Evolutionary conservation across 2,113 vertebrate genomes (phyloP).

Genomic region (Pelecanus crispus): DNA sequence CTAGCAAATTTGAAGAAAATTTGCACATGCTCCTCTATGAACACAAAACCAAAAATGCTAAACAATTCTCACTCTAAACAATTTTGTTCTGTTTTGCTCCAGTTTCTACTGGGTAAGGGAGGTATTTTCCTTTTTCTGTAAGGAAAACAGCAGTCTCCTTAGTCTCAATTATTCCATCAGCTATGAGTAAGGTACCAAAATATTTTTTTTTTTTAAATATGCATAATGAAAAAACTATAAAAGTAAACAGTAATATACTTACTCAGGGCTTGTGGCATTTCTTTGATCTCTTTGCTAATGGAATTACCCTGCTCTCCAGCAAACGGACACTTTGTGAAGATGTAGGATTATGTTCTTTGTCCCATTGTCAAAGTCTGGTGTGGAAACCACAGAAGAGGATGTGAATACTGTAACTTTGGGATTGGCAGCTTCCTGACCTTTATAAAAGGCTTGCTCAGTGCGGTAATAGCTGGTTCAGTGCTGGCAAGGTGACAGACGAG

Average conservation of each 20-base stretch:
- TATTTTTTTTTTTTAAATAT: neutral
- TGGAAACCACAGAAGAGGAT: constrained; percentile 47
- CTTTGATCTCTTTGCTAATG: constrained; percentile 36
- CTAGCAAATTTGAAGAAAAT: neutral
- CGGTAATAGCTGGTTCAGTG: neutral
- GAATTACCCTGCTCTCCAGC: constrained; percentile 1
- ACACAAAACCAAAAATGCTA: neutral
- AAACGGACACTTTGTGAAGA: neutral
- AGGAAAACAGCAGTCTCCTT: neutral
- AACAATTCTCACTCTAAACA: neutral
- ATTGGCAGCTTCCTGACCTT: constrained; percentile 48
- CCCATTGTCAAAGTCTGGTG: constrained; percentile 33
- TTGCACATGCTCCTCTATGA: neutral
- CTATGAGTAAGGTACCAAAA: neutral
- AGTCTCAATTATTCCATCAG: neutral
- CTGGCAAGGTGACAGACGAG: constrained; percentile 25
- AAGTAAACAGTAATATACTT: neutral
- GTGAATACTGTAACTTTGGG: constrained; percentile 39
- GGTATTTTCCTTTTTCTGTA: neutral
- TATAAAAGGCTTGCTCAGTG: neutral
- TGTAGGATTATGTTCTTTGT: constrained; percentile 29
- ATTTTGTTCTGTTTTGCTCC: neutral
- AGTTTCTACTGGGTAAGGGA: neutral
- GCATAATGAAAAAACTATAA: neutral
- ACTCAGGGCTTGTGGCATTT: neutral